A percentile compares a stretch with the other conserved stretches of the same genome.
Evolutionary conservation across 92 coral and sea anemone species (phyloP).

Genomic region (Umimayanthus chanpuru): DNA sequence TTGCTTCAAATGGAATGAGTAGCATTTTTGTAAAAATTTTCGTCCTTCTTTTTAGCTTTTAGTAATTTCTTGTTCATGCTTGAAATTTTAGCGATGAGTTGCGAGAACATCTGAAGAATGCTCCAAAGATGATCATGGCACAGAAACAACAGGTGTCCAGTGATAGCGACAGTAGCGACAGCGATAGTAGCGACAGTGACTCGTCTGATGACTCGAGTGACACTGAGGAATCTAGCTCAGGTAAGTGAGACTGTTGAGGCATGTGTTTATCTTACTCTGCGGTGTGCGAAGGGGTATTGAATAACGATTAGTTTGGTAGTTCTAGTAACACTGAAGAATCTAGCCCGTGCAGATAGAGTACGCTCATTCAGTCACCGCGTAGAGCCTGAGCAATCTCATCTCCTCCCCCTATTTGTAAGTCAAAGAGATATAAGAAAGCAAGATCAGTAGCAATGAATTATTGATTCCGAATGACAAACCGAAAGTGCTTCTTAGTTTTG

Average conservation of each 20-base stretch:
- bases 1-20: background rate
- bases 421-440: no score
- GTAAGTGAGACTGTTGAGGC: background rate
- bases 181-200: constrained; percentile 54
- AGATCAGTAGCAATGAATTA: no score
- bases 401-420: background rate
- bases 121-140: constrained; percentile 94
- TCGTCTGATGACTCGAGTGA: constrained; percentile 64
- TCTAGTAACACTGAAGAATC: constrained; percentile 65
- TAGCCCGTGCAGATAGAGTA: background rate
- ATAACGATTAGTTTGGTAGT: constrained; percentile 34
- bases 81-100: constrained; percentile 80
- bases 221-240: constrained; percentile 64
- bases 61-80: background rate
- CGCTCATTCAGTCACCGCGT: no score
- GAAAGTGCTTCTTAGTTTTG: no score
- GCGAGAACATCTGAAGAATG: constrained; percentile 94
- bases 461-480: no score
- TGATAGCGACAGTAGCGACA: constrained; percentile 61
- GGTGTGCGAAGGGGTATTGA: background rate
- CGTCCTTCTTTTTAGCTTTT: background rate
- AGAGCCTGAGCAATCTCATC: background rate
- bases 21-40: no score
- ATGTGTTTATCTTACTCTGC: background rate
- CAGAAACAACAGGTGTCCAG: constrained; percentile 78